These are phyloP conservation scores for Aporophyla lueneburgensis DNA, from an alignment of 2,888 invertebrate species.

Conservation along the genomic window DNA sequence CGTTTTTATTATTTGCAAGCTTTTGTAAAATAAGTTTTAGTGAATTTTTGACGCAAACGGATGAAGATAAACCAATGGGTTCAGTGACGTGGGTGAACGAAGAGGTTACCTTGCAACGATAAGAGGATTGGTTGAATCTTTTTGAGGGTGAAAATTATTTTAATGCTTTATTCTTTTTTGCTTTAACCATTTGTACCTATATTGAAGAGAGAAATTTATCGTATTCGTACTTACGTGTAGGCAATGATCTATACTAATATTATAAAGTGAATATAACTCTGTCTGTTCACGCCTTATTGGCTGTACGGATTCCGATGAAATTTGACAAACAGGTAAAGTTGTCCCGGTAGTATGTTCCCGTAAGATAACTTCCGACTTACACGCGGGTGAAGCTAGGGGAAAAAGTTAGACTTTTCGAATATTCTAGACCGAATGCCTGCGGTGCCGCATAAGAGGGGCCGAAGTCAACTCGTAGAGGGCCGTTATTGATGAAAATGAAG, in stretches of 20 bases:
- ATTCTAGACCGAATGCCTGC: too few species aligned
- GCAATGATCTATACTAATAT: too few species aligned
- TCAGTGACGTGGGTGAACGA: neutral
- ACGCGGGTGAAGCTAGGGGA: neutral
- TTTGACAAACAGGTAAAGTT: neutral
- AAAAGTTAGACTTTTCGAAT: neutral
- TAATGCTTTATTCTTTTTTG: neutral
- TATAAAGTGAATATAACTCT: too few species aligned
- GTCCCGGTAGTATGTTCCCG: neutral
- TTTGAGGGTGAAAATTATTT: neutral
- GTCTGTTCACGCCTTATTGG: too few species aligned
- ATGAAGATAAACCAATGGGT: neutral
- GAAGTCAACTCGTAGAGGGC: too few species aligned
- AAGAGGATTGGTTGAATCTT: neutral
- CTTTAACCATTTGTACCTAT: neutral
- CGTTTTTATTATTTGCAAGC: constrained; percentile 3
- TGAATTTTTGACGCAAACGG: neutral
- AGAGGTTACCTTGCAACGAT: neutral
- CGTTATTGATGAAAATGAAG: too few species aligned
- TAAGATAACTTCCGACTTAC: neutral
- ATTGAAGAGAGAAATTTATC: neutral
- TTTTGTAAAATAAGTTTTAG: neutral
- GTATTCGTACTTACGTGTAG: neutral
- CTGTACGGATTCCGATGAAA: neutral
- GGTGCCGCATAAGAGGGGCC: too few species aligned